Conservation (phyloP, 1,140 invertebrate species). For the Anagrus nilaparvatae region DNA sequence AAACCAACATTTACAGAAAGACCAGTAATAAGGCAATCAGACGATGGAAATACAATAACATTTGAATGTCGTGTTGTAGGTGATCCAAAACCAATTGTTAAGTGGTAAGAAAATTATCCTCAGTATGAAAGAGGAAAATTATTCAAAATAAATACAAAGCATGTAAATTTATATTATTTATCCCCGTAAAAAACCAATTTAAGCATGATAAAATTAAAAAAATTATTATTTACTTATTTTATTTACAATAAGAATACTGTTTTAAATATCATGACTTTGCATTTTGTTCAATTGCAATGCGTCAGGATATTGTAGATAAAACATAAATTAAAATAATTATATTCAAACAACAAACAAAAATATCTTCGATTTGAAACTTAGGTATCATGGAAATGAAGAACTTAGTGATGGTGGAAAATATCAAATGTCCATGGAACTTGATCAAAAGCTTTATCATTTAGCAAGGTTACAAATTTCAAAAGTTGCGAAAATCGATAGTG, state of each 20-base stretch:
- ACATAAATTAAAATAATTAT: too few relatives aligned
- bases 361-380: constrained; percentile 28
- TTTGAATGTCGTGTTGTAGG: constrained; percentile 94
- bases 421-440: constrained; percentile 67
- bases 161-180: not conserved
- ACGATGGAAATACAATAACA: constrained; percentile 83
- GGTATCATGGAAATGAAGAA: constrained; percentile 75
- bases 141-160: not conserved
- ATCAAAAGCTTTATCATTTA: constrained; percentile 82
- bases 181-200: too few relatives aligned
- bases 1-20: constrained; percentile 94
- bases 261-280: too few relatives aligned
- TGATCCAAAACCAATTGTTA: constrained; percentile 82
- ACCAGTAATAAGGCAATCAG: constrained; percentile 88
- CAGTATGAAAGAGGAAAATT: constrained; percentile 2
- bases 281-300: too few relatives aligned
- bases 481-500: constrained; percentile 76
- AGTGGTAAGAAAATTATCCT: constrained; percentile 63
- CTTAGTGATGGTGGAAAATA: constrained; percentile 68
- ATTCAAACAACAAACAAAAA: constrained; percentile 1
- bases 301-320: too few relatives aligned
- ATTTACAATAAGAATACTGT: too few relatives aligned
- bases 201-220: too few relatives aligned
- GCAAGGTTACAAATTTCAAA: constrained; percentile 73
- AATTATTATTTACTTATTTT: too few relatives aligned